Evolutionary conservation across 2,113 vertebrate genomes (phyloP).

Genomic region (Salminus brasiliensis): DNA sequence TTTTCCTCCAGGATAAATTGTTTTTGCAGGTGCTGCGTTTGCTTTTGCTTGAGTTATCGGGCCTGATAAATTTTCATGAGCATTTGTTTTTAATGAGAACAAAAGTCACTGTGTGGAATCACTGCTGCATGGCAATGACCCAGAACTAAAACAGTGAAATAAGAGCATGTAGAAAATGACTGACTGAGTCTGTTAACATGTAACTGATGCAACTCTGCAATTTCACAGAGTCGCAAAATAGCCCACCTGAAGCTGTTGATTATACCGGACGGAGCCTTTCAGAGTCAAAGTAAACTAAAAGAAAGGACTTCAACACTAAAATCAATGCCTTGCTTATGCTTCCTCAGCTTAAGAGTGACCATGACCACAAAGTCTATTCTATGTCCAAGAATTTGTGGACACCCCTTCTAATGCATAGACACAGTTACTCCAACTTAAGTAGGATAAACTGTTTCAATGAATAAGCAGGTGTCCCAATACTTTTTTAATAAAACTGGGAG

Average conservation of each 20-base stretch:
- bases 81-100: slow-evolving; percentile 56
- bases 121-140: not conserved
- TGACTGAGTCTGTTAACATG: not conserved
- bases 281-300: not conserved
- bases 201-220: not conserved
- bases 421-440: too few species aligned
- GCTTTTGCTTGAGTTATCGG: too few species aligned
- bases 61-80: too few species aligned
- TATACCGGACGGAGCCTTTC: not conserved
- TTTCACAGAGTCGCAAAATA: not conserved
- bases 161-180: not conserved
- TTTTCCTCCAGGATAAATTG: not conserved
- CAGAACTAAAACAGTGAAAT: not conserved
- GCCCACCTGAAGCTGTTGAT: not conserved
- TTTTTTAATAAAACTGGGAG: too few species aligned
- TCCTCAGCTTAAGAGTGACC: too few species aligned
- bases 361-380: too few species aligned
- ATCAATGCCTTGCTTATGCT: too few species aligned
- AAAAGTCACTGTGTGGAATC: slow-evolving; percentile 45
- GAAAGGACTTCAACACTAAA: too few species aligned
- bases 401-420: too few species aligned
- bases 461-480: too few species aligned
- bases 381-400: too few species aligned
- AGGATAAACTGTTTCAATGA: too few species aligned
- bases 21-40: not conserved